These are phyloP conservation scores for Medauroidea extradentata DNA, from an alignment of 1,140 invertebrate genomes.

Conservation along the genomic window DNA sequence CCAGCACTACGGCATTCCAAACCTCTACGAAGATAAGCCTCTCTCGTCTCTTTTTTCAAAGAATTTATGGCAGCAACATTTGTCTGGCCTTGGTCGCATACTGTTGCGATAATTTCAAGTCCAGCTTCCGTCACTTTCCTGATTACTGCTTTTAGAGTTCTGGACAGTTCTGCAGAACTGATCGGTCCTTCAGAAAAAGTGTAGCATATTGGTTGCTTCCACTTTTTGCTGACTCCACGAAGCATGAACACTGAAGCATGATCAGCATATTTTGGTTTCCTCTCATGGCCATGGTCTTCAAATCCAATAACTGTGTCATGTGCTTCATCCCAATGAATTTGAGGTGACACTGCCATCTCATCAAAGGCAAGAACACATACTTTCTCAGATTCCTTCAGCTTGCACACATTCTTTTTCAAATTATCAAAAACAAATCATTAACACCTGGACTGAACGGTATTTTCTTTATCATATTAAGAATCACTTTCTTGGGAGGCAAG, in stretches of 20 bases:
- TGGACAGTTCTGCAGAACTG: not conserved
- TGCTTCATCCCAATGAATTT: slow-evolving; percentile 22
- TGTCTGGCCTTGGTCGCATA: slow-evolving; percentile 12
- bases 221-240: slow-evolving; percentile 9
- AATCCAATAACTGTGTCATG: slow-evolving; percentile 26
- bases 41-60: slow-evolving; percentile 2
- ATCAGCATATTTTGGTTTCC: slow-evolving; percentile 7
- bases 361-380: slow-evolving; percentile 24
- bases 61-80: slow-evolving; percentile 6
- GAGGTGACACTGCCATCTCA: slow-evolving; percentile 27
- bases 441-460: no score
- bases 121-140: slow-evolving; percentile 16
- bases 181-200: slow-evolving; percentile 4
- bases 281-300: slow-evolving; percentile 20
- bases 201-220: slow-evolving; percentile 4
- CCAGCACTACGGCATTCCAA: no score
- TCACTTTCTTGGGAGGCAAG: no score
- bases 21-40: no score
- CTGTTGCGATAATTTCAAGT: slow-evolving; percentile 4
- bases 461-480: no score
- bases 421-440: slow-evolving; percentile 5
- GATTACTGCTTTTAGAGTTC: slow-evolving; percentile 17
- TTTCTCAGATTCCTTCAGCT: slow-evolving; percentile 16
- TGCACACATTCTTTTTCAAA: slow-evolving; percentile 3
- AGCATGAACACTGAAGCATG: slow-evolving; percentile 15